A percentile compares a stretch with the other conserved stretches of the same genome.
These are phyloP conservation scores for Eptesicus fuscus DNA, from an alignment of 2,113 vertebrate species.

Conservation along the genomic window DNA sequence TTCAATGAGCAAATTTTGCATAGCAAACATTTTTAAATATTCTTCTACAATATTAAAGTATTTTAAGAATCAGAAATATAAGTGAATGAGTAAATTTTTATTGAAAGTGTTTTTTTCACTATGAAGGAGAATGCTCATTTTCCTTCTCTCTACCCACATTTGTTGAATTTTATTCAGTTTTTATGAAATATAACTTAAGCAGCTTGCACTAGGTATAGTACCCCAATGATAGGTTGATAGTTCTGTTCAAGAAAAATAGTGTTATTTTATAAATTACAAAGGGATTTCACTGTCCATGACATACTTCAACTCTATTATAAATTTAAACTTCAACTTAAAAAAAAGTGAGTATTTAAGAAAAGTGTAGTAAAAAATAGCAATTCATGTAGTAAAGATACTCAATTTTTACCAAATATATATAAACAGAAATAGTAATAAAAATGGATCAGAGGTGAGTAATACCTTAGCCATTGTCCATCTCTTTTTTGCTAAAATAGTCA, in stretches of 20 bases:
- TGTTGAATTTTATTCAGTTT: constrained; percentile 5
- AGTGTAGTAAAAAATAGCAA: neutral
- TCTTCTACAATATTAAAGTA: neutral
- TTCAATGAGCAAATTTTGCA: constrained; percentile 41
- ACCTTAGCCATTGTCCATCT: neutral
- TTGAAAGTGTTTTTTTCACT: neutral
- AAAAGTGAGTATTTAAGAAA: neutral
- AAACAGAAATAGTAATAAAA: neutral
- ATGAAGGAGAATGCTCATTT: neutral
- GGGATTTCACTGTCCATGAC: neutral
- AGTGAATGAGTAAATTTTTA: neutral
- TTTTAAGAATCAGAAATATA: neutral
- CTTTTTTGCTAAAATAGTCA: neutral
- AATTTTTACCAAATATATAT: neutral
- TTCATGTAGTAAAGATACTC: neutral
- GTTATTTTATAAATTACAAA: neutral
- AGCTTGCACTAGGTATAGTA: neutral
- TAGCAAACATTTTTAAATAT: constrained; percentile 34
- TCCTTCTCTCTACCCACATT: neutral
- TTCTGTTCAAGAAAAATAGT: neutral
- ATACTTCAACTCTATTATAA: neutral
- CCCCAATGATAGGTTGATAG: neutral
- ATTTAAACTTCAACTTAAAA: neutral
- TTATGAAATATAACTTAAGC: neutral
- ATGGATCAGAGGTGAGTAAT: fast-evolving